Evolutionary conservation across 2,797 vertebrate species (phyloP).

Genomic region (Mastacembelus armatus): DNA sequence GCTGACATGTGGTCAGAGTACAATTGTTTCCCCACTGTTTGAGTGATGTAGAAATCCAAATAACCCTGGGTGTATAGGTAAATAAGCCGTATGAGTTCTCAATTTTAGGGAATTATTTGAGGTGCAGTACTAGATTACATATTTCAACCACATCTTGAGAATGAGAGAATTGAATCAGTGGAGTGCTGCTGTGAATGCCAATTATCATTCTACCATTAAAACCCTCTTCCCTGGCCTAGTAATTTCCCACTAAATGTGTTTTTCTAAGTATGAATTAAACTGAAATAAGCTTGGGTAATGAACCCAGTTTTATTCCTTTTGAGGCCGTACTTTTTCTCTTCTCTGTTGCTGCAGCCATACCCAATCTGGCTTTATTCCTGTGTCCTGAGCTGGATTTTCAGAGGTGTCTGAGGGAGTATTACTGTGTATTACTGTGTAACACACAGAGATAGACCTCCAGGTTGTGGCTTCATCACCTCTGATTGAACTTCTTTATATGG

Average conservation of each 20-base stretch:
- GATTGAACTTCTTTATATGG: conserved; percentile 62
- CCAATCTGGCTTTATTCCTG: conserved; percentile 30
- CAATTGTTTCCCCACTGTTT: conserved; percentile 18
- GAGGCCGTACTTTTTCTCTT: conserved; percentile 43
- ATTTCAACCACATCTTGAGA: conserved; percentile 53
- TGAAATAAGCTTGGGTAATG: conserved; percentile 79
- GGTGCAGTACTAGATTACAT: conserved; percentile 39
- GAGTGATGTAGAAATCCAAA: conserved; percentile 12
- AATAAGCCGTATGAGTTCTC: conserved; percentile 34
- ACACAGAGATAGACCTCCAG: conserved; percentile 35
- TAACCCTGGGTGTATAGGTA: conserved; percentile 2
- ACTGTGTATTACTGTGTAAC: conserved; percentile 41
- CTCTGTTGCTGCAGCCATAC: conserved; percentile 8
- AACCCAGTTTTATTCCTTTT: conserved; percentile 68
- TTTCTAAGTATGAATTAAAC: conserved; percentile 82
- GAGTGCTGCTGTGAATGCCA: conserved; percentile 58
- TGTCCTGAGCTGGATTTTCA: conserved; percentile 24
- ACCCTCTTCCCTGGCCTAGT: conserved; percentile 62
- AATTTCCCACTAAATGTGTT: conserved; percentile 78
- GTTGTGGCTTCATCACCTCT: conserved; percentile 61
- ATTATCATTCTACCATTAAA: conserved; percentile 72
- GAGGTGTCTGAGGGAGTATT: conserved; percentile 30
- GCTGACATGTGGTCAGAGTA: conserved; percentile 9
- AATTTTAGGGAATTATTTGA: conserved; percentile 33
- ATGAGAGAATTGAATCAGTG: conserved; percentile 60